Evolutionary conservation across 2,113 vertebrate species (phyloP), one percentile per base, ranked within the genome.

Genomic region (Seriola aureovittata): DNA sequence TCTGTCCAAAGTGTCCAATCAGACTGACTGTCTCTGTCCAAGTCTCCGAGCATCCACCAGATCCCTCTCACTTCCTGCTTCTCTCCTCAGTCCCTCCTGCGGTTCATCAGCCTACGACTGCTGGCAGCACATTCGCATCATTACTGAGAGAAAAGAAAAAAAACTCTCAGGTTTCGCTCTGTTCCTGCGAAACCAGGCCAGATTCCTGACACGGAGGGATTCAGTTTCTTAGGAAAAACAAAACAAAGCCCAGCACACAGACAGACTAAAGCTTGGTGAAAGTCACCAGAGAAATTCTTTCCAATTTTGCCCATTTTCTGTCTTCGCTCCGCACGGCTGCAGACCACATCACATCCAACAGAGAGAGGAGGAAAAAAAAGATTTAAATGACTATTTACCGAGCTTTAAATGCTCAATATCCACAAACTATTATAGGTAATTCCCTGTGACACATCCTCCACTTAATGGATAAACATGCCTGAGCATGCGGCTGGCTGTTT

Each of bases 401-500:
- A 29, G 40, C 23, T 1, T 77, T 38, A 75, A 71, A 38, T 13
- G 34, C 67, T 88, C 50, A 38, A 34, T 62, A 57, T 81, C 80
- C 63, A 77, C 54, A 65, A 72, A 65, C 23, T 10, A 10, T 77
- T 23, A 68, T 0, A 17, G 62, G 55, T 67, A 44, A 80, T 69
- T 77, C 55, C n/a, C 68, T n/a, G 19, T 54, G 72, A 71, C 78
- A 42, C 64, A 25, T 48, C 29, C 19, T 32, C 5, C 71, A 34
- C 32, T 65, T 59, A 55, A 64, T 38, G 48, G 48, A 46, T 38
- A 0, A 79, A 54, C 82, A 17, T 64, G 54, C 29, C 69, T 0
- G 19, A 48, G 29, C 29, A 8, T 17, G 75, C 13, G 2, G 78
- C 70, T 8, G 29, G 71, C 71, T 54, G 66, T 8, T 65, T 32